phyloP scores from a whole-genome alignment of 2,888 invertebrate genomes.

The Dynastes maya region DNA sequence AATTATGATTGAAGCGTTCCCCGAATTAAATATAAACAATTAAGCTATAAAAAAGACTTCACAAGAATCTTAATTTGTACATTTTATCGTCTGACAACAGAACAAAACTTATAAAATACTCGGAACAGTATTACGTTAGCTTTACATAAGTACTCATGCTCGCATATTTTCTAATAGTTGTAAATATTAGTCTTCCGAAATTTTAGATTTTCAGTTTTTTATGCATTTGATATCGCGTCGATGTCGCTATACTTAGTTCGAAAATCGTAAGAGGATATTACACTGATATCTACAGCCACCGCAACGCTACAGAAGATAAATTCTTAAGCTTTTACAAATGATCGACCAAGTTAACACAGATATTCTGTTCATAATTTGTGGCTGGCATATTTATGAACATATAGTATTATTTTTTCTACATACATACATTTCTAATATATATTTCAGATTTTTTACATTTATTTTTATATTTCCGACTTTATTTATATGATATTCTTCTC shows the following conservation, averaged over 20 bases:
- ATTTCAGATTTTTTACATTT: constrained; percentile 1
- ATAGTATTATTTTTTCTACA: too few relatives aligned
- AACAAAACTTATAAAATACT: constrained; percentile 4
- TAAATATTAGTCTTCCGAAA: constrained; percentile 33
- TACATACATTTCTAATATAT: background rate
- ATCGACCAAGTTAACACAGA: too few relatives aligned
- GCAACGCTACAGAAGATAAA: too few relatives aligned
- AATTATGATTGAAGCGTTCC: constrained; percentile 79
- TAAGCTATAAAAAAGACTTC: constrained; percentile 8
- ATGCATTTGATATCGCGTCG: background rate
- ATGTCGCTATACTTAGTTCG: too few relatives aligned
- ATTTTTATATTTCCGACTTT: background rate
- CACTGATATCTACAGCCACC: too few relatives aligned
- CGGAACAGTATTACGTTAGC: constrained; percentile 33
- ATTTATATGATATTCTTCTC: background rate
- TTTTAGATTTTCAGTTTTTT: background rate
- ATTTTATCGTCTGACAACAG: background rate
- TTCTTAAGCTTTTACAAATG: too few relatives aligned
- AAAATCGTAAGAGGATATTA: too few relatives aligned
- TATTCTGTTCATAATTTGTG: too few relatives aligned
- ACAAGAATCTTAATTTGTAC: constrained; percentile 8
- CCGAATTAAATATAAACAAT: constrained; percentile 72
- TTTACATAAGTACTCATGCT: background rate
- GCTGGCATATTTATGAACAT: too few relatives aligned
- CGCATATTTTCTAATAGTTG: background rate